Percentiles rank a stretch among this genome's conserved stretches.
These are phyloP conservation scores for Orchestes rusci DNA, from an alignment of 2,888 invertebrate species.

Conservation along the genomic window DNA sequence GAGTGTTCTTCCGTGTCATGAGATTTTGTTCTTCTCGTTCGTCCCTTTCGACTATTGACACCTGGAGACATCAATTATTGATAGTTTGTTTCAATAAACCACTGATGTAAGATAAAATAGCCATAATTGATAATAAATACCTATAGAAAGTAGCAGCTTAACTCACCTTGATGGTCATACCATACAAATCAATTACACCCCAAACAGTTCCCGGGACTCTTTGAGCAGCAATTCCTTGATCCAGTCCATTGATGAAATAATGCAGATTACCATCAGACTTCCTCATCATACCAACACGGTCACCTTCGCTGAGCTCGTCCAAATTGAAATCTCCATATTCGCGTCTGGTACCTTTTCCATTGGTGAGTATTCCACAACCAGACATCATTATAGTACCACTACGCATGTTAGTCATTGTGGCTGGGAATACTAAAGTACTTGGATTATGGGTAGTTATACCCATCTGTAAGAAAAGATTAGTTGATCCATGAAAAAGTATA, in stretches of 20 bases:
- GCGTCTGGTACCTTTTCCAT: constrained; percentile 87
- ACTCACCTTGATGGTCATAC: constrained; percentile 80
- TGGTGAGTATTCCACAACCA: constrained; percentile 91
- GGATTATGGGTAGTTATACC: constrained; percentile 94
- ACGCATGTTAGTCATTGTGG: constrained; percentile 96
- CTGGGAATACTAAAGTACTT: constrained; percentile 80
- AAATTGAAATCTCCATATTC: constrained; percentile 92
- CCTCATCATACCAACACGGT: constrained; percentile 86
- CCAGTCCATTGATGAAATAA: constrained; percentile 87
- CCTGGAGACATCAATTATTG: constrained; percentile 39
- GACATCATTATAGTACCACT: constrained; percentile 94
- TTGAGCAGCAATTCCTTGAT: constrained; percentile 86
- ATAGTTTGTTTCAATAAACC: not conserved
- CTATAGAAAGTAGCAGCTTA: no score
- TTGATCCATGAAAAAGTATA: no score
- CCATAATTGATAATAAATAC: no score
- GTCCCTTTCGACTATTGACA: constrained; percentile 79
- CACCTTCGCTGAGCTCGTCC: constrained; percentile 88
- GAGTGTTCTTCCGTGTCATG: constrained; percentile 59
- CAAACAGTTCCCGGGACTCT: constrained; percentile 75
- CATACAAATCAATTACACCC: constrained; percentile 94
- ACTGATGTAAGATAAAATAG: not conserved
- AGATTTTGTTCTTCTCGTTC: constrained; percentile 71
- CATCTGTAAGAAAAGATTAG: constrained; percentile 48
- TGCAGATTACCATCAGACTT: constrained; percentile 79